Base-by-base conservation (phyloP, 2,888 invertebrate species). In the Philhelius pedissequus region DNA sequence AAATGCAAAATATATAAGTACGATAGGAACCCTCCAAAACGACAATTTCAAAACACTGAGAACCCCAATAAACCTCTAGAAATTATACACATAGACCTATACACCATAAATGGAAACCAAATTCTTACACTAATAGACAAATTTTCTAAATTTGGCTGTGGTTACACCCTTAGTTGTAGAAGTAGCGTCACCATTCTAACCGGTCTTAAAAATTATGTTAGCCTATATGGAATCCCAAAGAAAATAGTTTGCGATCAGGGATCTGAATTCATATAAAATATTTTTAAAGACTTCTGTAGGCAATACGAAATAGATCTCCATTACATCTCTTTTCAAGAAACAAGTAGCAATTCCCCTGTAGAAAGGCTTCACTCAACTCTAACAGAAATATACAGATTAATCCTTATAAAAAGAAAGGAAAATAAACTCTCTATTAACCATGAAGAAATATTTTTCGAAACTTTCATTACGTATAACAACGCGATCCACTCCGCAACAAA, bases 71-170 rank as follows among this genome's bases (percentile, higher is more conserved):
- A 76, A 81, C 83, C 81, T 0, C 43, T 86, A 5, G 82, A 87
- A 1, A 86, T 83, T 9, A 18, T 79, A 45, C 84, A 87, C 27
- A 83, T 86, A 4, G 83, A 86, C n/a, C 25, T 87, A 4, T 83
- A 83, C 30, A 83, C 30, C 11, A 78, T 83, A 15, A 78, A 83
- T 35, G 40, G 54, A 6, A 60, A 69, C 9, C 32, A 77, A 43
- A 60, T 77, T 4, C 50, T 74, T 11, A 74, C 83, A 35, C 54
- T 69, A 11, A 40, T 62, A 25, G 77, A 45, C 9, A 62, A 76
- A 76, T 69, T 68, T 54, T 69, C 76, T 27, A 27, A 27, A 27
- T 27, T 27, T 27, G 27, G 4, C 4, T 27, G 27, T 27, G 27
- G 27, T 5, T 77, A 73, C 30, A 74, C 60, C 3, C 22, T 73